Evolutionary conservation across 2,113 vertebrate species (phyloP).

Genomic region (Chaetorhynchus papuensis): DNA sequence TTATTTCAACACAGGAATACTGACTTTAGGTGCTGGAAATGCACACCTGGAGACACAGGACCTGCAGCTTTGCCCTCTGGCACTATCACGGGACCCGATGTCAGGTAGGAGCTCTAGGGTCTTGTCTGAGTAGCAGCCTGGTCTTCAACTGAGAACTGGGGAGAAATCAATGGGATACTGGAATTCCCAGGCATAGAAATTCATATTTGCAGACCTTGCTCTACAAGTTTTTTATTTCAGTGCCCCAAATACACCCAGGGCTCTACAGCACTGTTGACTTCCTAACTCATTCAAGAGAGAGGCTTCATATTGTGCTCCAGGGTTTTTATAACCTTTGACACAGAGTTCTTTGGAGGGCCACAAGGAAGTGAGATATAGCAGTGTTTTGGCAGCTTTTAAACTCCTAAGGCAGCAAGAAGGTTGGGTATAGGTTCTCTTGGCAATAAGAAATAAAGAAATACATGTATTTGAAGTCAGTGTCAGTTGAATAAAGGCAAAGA

Average conservation of each 20-base stretch:
- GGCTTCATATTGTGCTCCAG: background rate
- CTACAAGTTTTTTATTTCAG: background rate
- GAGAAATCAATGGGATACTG: background rate
- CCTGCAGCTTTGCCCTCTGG: background rate
- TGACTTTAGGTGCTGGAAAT: background rate
- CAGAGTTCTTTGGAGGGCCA: background rate
- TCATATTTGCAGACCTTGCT: background rate
- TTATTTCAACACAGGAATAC: background rate
- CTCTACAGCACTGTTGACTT: background rate
- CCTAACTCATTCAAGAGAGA: background rate
- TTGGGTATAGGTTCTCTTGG: background rate
- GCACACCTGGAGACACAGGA: background rate
- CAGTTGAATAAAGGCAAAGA: background rate
- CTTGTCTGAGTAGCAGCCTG: background rate
- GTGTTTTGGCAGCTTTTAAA: background rate
- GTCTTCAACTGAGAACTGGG: background rate
- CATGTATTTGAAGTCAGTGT: background rate
- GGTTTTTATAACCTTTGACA: background rate
- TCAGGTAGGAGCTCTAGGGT: background rate
- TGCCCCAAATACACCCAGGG: background rate
- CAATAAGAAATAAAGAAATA: background rate
- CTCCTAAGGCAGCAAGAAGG: background rate
- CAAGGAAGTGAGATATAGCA: background rate
- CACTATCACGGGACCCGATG: fast-evolving
- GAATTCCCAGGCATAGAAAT: background rate